phyloP scores from a whole-genome alignment of 2,888 invertebrate species.

The Lasioglossum morio region DNA sequence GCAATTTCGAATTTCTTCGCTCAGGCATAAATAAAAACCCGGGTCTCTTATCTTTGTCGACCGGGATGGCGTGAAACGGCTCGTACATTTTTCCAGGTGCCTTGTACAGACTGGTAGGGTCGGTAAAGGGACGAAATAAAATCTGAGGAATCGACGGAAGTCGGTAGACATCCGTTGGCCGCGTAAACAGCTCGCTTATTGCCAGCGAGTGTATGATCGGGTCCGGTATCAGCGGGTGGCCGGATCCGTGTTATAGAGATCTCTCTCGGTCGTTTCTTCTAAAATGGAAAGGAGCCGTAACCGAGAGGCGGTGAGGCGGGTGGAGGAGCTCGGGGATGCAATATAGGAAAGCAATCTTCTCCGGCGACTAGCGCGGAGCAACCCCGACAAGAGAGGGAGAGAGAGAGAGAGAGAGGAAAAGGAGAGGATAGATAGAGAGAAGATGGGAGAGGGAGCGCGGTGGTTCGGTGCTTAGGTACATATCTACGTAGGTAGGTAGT shows the following conservation, averaged over 20 bases:
- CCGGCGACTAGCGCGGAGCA: constrained; percentile 54
- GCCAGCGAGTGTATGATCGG: constrained; percentile 41
- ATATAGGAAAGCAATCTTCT: constrained; percentile 76
- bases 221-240: constrained; percentile 31
- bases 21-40: background rate
- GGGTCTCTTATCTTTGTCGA: background rate
- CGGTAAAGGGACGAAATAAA: background rate
- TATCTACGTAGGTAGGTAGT: constrained; percentile 63
- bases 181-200: constrained; percentile 41
- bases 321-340: constrained; percentile 42
- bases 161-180: constrained; percentile 5
- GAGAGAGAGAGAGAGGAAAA: background rate
- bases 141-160: constrained; percentile 2
- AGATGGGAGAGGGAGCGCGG: constrained; percentile 33
- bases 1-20: background rate
- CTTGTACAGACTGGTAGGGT: background rate
- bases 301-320: constrained; percentile 8
- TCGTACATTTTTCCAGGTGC: background rate
- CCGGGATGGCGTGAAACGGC: background rate
- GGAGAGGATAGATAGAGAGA: background rate
- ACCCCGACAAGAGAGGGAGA: constrained; percentile 10
- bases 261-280: constrained; percentile 53
- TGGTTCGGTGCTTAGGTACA: constrained; percentile 58
- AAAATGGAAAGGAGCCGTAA: constrained; percentile 64
- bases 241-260: constrained; percentile 41